phyloP scores from a whole-genome alignment of 2,113 vertebrate genomes.

The Microcebus griseorufus region DNA sequence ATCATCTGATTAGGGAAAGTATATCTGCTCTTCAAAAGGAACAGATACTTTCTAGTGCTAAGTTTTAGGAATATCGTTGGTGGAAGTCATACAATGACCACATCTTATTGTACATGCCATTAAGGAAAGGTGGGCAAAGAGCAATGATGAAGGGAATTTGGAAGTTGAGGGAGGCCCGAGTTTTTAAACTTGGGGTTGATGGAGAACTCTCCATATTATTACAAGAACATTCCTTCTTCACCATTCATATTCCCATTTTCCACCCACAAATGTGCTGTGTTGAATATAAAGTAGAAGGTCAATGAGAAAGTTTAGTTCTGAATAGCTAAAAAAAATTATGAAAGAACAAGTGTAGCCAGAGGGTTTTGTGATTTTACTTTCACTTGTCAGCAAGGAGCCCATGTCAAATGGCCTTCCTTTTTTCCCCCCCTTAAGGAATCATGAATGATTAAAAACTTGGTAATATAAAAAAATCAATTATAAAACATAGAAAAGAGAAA shows the following conservation, averaged over 20 bases:
- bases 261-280: background rate
- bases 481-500: background rate
- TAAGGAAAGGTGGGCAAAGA: background rate
- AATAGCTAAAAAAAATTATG: background rate
- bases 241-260: background rate
- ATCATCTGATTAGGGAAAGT: background rate
- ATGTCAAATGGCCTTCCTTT: background rate
- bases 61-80: background rate
- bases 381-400: background rate
- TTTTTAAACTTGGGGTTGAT: background rate
- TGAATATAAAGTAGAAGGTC: background rate
- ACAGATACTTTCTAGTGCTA: background rate
- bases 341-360: background rate
- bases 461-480: conserved; percentile 31
- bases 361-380: background rate
- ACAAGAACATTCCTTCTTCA: background rate
- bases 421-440: background rate
- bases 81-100: background rate
- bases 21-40: background rate
- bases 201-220: background rate
- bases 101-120: rapidly evolving
- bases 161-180: background rate
- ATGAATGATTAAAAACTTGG: conserved; percentile 47
- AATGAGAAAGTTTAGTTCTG: background rate
- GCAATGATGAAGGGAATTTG: rapidly evolving